These are phyloP conservation scores for Oligia fasciuncula DNA, from an alignment of 2,888 invertebrate genomes.

Conservation along the genomic window DNA sequence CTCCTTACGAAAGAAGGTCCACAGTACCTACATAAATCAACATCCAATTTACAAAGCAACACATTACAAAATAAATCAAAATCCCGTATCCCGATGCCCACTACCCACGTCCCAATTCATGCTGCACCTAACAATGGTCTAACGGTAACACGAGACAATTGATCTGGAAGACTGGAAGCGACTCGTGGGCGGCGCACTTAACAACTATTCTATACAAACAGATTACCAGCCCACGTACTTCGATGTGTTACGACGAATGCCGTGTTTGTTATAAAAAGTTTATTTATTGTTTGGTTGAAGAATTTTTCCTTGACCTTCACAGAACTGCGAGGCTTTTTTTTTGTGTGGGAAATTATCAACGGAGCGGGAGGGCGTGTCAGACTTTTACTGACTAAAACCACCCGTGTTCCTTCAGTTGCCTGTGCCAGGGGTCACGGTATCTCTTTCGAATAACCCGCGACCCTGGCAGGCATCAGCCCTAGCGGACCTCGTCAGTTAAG, in stretches of 20 bases:
- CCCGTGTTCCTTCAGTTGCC: too few relatives aligned
- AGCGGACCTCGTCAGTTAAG: too few relatives aligned
- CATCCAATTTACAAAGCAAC: constrained; percentile 27
- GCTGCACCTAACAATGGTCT: constrained; percentile 55
- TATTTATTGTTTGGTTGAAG: background rate
- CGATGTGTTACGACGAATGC: background rate
- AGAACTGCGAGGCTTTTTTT: too few relatives aligned
- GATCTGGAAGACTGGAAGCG: constrained; percentile 57
- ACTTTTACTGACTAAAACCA: too few relatives aligned
- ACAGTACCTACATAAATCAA: constrained; percentile 36
- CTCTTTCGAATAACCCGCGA: too few relatives aligned
- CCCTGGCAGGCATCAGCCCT: too few relatives aligned
- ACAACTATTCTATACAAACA: constrained; percentile 50
- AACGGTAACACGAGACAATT: constrained; percentile 65
- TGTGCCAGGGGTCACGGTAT: too few relatives aligned
- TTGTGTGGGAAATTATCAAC: too few relatives aligned
- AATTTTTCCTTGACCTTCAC: background rate
- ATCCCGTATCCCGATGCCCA: constrained; percentile 17
- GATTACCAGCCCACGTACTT: constrained; percentile 49
- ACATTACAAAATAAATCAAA: constrained; percentile 52
- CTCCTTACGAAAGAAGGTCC: background rate
- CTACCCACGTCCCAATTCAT: constrained; percentile 49
- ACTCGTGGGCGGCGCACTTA: constrained; percentile 57
- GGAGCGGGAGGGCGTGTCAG: too few relatives aligned
- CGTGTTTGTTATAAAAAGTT: background rate